Conservation (phyloP, 2,113 vertebrate species). For the Sander lucioperca region DNA sequence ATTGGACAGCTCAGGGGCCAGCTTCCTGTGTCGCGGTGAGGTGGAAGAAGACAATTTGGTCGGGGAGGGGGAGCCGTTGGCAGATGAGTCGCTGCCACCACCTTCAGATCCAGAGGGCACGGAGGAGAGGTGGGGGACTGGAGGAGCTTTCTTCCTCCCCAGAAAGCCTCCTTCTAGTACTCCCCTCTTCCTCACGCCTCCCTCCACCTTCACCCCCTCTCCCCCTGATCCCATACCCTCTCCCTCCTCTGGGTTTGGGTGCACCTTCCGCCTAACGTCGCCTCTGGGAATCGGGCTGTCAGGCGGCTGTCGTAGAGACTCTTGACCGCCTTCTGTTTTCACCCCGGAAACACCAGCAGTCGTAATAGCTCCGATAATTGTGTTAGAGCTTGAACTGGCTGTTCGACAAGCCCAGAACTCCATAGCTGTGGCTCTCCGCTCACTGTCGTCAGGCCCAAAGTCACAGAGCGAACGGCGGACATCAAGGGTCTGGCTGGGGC, state of each 20-base stretch:
- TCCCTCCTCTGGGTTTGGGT: slow-evolving; percentile 85
- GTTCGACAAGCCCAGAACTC: slow-evolving; percentile 79
- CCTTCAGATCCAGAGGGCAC: slow-evolving; percentile 87
- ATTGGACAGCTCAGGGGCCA: slow-evolving; percentile 82
- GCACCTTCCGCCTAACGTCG: slow-evolving; percentile 85
- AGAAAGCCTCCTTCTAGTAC: slow-evolving; percentile 92
- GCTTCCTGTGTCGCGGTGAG: slow-evolving; percentile 92
- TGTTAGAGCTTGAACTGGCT: slow-evolving; percentile 25
- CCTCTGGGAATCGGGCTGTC: slow-evolving; percentile 80
- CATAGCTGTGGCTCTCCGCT: slow-evolving; percentile 82
- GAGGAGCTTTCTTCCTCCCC: slow-evolving; percentile 88
- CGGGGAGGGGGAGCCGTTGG: slow-evolving; percentile 91
- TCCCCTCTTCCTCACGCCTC: slow-evolving; percentile 85
- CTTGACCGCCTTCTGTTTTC: slow-evolving; percentile 77
- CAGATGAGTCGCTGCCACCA: slow-evolving; percentile 90
- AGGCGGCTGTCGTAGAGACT: slow-evolving; percentile 75
- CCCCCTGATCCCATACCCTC: slow-evolving; percentile 64
- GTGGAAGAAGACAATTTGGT: slow-evolving; percentile 87
- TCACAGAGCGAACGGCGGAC: slow-evolving; percentile 82
- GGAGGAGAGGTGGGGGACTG: slow-evolving; percentile 86
- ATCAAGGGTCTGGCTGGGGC: slow-evolving; percentile 72
- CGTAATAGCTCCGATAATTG: neutral
- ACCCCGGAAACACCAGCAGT: slow-evolving; percentile 1
- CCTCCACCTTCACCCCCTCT: slow-evolving; percentile 64
- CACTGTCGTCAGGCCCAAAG: slow-evolving; percentile 76